A percentile compares a stretch with the other conserved stretches of the same genome.
Conservation (phyloP, 1,140 invertebrate species). For the Drosophila virilis region DNA sequence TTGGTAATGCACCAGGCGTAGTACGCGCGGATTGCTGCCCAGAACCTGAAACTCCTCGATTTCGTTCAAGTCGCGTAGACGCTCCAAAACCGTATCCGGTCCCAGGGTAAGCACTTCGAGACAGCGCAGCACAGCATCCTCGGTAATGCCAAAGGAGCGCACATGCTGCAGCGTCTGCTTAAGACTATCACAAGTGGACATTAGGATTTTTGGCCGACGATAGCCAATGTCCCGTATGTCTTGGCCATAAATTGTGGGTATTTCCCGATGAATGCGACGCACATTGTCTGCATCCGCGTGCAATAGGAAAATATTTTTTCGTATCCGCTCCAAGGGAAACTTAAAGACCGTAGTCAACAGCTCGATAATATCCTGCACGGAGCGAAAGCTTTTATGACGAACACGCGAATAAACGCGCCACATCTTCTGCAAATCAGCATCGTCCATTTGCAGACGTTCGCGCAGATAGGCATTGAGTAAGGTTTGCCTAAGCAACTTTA, state of each 20-base stretch:
- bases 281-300: conserved; percentile 85
- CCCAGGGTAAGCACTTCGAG: conserved; percentile 85
- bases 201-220: conserved; percentile 86
- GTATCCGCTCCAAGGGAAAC: conserved; percentile 84
- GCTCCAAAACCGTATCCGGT: conserved; percentile 85
- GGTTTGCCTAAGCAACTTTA: conserved; percentile 85
- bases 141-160: conserved; percentile 84
- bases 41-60: conserved; percentile 86
- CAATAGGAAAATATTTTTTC: conserved; percentile 85
- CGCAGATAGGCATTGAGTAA: conserved; percentile 85
- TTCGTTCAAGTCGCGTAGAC: conserved; percentile 85
- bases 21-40: conserved; percentile 85
- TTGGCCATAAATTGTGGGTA: conserved; percentile 84
- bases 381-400: conserved; percentile 85
- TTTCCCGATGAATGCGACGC: conserved; percentile 85
- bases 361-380: conserved; percentile 85
- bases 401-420: conserved; percentile 85
- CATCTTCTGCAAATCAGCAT: conserved; percentile 84
- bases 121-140: conserved; percentile 85
- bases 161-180: conserved; percentile 85
- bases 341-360: conserved; percentile 84
- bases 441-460: conserved; percentile 84
- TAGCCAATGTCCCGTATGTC: conserved; percentile 85
- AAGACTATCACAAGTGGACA: conserved; percentile 85
- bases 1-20: conserved; percentile 86